A percentile compares a stretch with the other conserved stretches of the same genome.
These are phyloP conservation scores for Cepaea nemoralis DNA, from an alignment of 1,140 invertebrate genomes.

Conservation along the genomic window DNA sequence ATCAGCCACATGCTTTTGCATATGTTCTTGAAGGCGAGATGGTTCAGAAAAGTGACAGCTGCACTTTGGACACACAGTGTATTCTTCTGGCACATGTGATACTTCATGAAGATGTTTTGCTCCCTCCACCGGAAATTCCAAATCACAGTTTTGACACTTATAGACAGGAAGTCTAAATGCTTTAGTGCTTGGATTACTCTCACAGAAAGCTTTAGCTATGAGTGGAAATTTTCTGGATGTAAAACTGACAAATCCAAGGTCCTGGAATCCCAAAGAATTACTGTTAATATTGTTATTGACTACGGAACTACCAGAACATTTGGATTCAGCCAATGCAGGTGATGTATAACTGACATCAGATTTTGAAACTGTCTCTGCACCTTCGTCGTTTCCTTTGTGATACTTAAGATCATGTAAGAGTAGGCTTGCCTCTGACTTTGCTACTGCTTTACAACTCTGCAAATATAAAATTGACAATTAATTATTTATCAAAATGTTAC, in stretches of 20 bases:
- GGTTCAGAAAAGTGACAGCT: constrained; percentile 66
- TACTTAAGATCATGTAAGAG: constrained; percentile 21
- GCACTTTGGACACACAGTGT: constrained; percentile 63
- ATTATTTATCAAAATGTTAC: no score
- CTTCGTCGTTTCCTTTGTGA: constrained; percentile 9
- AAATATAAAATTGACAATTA: background rate
- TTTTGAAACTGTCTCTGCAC: background rate
- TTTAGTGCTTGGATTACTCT: constrained; percentile 76
- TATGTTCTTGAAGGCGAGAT: constrained; percentile 64
- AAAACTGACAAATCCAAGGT: constrained; percentile 85
- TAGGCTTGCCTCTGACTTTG: constrained; percentile 34
- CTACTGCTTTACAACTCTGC: constrained; percentile 35
- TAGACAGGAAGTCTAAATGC: constrained; percentile 75
- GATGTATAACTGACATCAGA: background rate
- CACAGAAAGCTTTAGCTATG: constrained; percentile 82
- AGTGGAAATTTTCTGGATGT: constrained; percentile 83
- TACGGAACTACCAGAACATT: background rate
- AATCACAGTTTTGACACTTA: constrained; percentile 80
- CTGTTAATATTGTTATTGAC: background rate
- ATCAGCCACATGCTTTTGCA: constrained; percentile 66
- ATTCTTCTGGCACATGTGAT: constrained; percentile 59
- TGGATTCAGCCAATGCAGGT: background rate
- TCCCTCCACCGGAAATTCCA: constrained; percentile 82
- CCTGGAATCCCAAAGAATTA: constrained; percentile 76
- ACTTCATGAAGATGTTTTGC: constrained; percentile 76